Evolutionary conservation across 2,888 invertebrate species (phyloP), one percentile per base, ranked within the genome.

Genomic region (Lithodes maja): DNA sequence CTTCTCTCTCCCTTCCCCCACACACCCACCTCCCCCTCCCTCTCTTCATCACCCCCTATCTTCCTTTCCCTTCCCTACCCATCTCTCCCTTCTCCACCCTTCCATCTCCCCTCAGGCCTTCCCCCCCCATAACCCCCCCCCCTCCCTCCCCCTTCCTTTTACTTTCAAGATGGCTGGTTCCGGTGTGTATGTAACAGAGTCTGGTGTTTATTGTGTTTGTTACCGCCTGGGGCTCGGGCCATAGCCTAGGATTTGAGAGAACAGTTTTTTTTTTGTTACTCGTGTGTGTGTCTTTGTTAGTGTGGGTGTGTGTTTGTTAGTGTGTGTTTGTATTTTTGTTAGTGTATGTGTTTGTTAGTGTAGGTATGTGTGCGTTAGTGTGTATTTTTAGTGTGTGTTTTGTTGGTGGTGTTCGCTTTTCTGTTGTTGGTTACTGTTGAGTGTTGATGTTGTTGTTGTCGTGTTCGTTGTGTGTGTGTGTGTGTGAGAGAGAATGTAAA

Each of bases 301-400:
- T 77, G 50, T 77, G 50, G 33, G 77, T 77, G 49, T 77, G 77
- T 77, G 77, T 77, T 33, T 77, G 77, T 0, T 33, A 33, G 33
- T 77, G 77, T 77, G 77, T 77, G 77, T 77, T 33, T 49, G 33
- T 49, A 74, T 33, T 33, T 33, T 75, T 33, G 7, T 75, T 33
- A 3, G 17, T 33, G 49, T 77, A 15, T 77, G 77, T 77, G 77
- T 77, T 33, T 77, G 77, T 77, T 33, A 49, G 50, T 77, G 50
- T 77, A 50, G 33, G 77, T 77, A 15, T 77, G 77, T 77, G 77
- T 77, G 77, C 50, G 77, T 33, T 33, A 33, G 33, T 77, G 77
- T 77, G 77, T 77, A 50, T 77, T 33, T 49, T 33, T 49, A 74
- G 33, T 61, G 61, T 61, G 61, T 61, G 12, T 61, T 61, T 61